Base-by-base conservation (phyloP, 2,888 invertebrate genomes). In the Melieria omissa region DNA sequence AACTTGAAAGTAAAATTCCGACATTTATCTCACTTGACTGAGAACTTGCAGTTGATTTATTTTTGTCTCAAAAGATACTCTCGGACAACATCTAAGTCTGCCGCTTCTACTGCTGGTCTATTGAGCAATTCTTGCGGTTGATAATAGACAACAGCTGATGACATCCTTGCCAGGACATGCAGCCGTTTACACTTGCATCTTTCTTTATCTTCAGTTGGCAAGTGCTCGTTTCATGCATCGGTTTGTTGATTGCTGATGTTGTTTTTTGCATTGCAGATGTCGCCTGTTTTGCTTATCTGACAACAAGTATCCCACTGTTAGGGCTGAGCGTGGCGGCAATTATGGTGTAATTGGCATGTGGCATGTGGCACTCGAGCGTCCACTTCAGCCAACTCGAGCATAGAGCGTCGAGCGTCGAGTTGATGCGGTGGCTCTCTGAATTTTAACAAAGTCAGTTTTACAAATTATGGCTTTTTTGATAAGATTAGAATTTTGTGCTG, bases 331-430 rank as follows among this genome's bases (percentile, higher is more conserved):
- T 29, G 29, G 29, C 29, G 3, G 29, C 29, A 70, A 70, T 70
- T 72, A 69, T 66, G 45, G 41, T 45, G 74, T 76, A 75, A 78
- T 77, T 62, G 64, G 74, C 74, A 74, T 75, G 76, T 69, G 72
- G 70, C 74, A 70, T 65, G 52, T 65, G 52, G 45, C n/a, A 10
- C 41, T 52, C 52, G 12, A 52, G 57, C 47, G 12, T 49, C 47
- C 29, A 29, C 29, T 29, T 29, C 29, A 29, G 29, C 29, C 29
- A 29, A 29, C 1, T 29, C 29, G 29, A 29, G 29, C 29, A 29
- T 29, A 29, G 29, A 29, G 29, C 29, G 29, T 29, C 29, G 29
- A 29, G 29, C 29, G 29, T 29, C 29, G 29, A 29, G 29, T 3
- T 29, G 29, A 29, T 29, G 3, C 29, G 29, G 0, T 29, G 29